phyloP scores from a whole-genome alignment of 2,888 invertebrate genomes.

The Epistrophella euchroma region DNA sequence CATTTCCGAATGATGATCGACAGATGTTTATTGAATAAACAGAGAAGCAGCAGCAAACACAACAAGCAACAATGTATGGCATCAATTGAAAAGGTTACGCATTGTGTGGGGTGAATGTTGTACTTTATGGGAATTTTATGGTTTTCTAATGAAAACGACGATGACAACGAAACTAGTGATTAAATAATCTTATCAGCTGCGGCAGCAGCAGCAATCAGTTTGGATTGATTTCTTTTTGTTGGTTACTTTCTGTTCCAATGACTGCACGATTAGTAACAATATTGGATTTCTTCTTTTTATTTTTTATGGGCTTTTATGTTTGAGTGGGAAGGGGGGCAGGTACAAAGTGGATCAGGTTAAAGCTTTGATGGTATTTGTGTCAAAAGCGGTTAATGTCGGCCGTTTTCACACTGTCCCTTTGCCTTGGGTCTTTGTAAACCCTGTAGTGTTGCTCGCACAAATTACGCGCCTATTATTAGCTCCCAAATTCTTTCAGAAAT shows the following conservation, averaged over 20 bases:
- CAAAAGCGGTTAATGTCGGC: not conserved
- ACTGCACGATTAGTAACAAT: conserved; percentile 47
- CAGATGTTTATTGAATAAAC: conserved; percentile 68
- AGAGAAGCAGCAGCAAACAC: conserved; percentile 31
- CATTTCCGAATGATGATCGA: conserved; percentile 70
- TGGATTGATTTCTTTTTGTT: conserved; percentile 38
- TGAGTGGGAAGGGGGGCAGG: conserved; percentile 29
- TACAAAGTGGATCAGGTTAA: not conserved
- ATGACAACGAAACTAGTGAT: conserved; percentile 34
- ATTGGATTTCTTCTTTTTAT: conserved; percentile 39
- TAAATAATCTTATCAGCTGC: conserved; percentile 65
- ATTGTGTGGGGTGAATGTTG: conserved; percentile 57
- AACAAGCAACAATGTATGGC: conserved; percentile 50
- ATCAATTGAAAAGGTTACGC: conserved; percentile 64
- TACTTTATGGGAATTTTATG: conserved; percentile 27
- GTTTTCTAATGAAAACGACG: conserved; percentile 44
- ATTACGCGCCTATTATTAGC: too few species aligned
- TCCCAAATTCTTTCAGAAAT: too few species aligned
- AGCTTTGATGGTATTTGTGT: conserved; percentile 20
- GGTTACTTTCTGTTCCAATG: conserved; percentile 24
- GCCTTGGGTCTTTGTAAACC: not conserved
- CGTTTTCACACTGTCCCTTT: not conserved
- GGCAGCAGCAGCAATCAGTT: conserved; percentile 50
- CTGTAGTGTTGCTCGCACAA: not conserved
- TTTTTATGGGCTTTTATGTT: conserved; percentile 38